These are phyloP conservation scores for Anthopleura xanthogrammica DNA, from an alignment of 92 coral and sea anemone genomes.

Conservation along the genomic window DNA sequence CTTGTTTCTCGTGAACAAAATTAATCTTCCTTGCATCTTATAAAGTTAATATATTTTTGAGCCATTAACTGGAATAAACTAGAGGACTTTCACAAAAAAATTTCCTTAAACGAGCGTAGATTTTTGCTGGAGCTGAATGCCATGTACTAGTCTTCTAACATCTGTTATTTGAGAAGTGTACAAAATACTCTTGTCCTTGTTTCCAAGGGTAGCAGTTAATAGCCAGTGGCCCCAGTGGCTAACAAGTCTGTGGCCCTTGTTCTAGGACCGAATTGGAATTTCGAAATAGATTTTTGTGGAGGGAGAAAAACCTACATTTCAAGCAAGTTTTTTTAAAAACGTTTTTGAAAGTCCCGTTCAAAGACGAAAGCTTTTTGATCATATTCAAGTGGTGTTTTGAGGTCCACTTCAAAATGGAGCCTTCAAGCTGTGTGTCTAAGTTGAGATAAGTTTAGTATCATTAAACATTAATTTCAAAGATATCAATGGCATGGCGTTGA, in stretches of 20 bases:
- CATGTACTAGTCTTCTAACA: too few relatives aligned
- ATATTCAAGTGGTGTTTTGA: not conserved
- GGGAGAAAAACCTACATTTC: too few relatives aligned
- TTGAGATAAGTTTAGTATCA: not conserved
- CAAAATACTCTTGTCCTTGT: too few relatives aligned
- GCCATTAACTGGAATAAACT: not conserved
- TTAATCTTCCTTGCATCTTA: not conserved
- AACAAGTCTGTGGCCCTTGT: too few relatives aligned
- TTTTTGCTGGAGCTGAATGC: too few relatives aligned
- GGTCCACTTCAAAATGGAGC: not conserved
- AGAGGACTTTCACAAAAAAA: not conserved
- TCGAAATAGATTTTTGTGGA: too few relatives aligned
- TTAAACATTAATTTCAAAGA: not conserved
- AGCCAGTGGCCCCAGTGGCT: too few relatives aligned
- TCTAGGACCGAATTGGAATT: too few relatives aligned
- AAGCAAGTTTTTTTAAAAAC: not conserved
- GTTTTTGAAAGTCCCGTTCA: not conserved
- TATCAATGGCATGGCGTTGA: not conserved
- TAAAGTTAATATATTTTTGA: too few relatives aligned
- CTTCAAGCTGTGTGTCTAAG: not conserved
- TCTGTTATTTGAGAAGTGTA: too few relatives aligned
- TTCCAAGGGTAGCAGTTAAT: too few relatives aligned
- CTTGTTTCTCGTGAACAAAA: not conserved
- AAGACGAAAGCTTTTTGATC: not conserved
- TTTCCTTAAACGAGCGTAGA: too few relatives aligned